These are phyloP conservation scores for Sigmodon hispidus DNA, from an alignment of 2,113 vertebrate genomes.

Conservation along the genomic window DNA sequence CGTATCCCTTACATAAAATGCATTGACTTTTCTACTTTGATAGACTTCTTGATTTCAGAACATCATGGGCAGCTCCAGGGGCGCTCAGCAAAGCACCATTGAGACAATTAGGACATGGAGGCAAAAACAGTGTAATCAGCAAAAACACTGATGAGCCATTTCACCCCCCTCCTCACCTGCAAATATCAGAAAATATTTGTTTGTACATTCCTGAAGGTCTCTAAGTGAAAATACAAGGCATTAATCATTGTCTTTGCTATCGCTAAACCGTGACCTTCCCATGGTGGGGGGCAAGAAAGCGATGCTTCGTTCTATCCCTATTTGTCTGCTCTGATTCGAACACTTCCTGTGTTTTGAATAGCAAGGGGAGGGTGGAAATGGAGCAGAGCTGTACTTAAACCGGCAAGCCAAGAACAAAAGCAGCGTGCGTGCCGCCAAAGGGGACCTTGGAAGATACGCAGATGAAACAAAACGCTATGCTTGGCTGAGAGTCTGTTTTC, in stretches of 20 bases:
- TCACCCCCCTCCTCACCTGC: constrained; percentile 47
- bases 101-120: constrained; percentile 50
- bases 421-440: background rate
- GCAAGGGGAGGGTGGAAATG: constrained; percentile 45
- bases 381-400: constrained; percentile 66
- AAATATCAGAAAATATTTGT: constrained; percentile 51
- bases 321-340: constrained; percentile 70
- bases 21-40: constrained; percentile 72
- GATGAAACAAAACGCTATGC: constrained; percentile 65
- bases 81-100: constrained; percentile 42
- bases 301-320: background rate
- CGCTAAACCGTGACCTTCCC: constrained; percentile 44
- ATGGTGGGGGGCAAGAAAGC: background rate
- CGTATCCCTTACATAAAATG: constrained; percentile 68
- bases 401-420: constrained; percentile 77
- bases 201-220: constrained; percentile 43
- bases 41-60: constrained; percentile 73
- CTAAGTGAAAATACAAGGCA: constrained; percentile 33
- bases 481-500: background rate
- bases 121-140: background rate
- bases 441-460: constrained; percentile 58
- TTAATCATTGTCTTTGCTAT: constrained; percentile 49
- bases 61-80: constrained; percentile 38
- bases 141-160: background rate
- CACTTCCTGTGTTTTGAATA: constrained; percentile 37